A percentile compares a stretch with the other conserved stretches of the same genome.
These are phyloP conservation scores for Augiades crinisus DNA, from an alignment of 2,888 invertebrate species.

Conservation along the genomic window DNA sequence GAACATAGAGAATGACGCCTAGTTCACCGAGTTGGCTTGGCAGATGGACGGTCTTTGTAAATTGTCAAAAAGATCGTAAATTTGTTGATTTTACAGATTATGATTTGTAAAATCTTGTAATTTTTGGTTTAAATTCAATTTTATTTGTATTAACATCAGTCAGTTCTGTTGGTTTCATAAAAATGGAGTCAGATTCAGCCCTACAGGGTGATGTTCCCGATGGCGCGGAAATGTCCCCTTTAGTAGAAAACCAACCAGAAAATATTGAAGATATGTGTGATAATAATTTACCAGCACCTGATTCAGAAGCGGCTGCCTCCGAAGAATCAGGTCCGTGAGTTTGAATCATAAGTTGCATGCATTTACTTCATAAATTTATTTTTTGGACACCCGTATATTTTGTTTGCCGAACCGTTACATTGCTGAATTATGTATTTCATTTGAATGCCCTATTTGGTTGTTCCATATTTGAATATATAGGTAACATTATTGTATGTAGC, in stretches of 20 bases:
- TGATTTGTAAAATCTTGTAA: constrained; percentile 42
- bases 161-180: constrained; percentile 33
- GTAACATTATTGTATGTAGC: constrained; percentile 43
- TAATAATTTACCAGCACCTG: constrained; percentile 59
- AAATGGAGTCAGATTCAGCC: constrained; percentile 70
- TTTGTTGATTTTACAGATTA: constrained; percentile 47
- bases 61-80: constrained; percentile 52
- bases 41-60: constrained; percentile 33
- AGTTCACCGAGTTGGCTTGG: constrained; percentile 33
- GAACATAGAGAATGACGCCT: constrained; percentile 27
- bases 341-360: not conserved
- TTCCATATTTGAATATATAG: constrained; percentile 23
- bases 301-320: constrained; percentile 47
- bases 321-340: constrained; percentile 54
- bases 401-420: constrained; percentile 17
- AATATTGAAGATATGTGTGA: constrained; percentile 57
- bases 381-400: constrained; percentile 10
- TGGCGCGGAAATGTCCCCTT: constrained; percentile 75
- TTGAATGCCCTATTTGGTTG: constrained; percentile 11
- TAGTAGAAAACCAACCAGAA: constrained; percentile 63
- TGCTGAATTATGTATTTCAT: constrained; percentile 16
- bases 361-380: not conserved
- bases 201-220: constrained; percentile 63
- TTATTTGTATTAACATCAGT: constrained; percentile 42
- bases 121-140: constrained; percentile 49